Evolutionary conservation across 2,797 vertebrate species (phyloP).

Genomic region (Sandelia bainsii): DNA sequence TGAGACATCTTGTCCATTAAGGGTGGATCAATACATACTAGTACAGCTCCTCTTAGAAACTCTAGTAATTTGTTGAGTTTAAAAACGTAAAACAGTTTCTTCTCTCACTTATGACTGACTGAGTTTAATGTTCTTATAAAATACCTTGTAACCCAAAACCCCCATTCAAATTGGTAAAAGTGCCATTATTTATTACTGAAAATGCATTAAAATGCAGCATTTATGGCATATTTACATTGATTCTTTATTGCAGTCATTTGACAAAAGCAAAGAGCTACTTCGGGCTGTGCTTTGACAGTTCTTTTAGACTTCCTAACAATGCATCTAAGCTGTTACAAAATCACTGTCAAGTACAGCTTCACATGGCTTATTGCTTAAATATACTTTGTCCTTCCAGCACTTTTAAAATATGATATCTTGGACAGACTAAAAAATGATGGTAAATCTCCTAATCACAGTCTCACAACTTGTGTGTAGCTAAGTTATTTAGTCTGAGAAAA

Average conservation of each 20-base stretch:
- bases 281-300: constrained; percentile 45
- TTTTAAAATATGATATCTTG: constrained; percentile 66
- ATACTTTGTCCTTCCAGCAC: constrained; percentile 67
- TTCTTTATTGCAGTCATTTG: constrained; percentile 55
- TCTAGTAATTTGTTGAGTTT: constrained; percentile 32
- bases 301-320: constrained; percentile 55
- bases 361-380: constrained; percentile 69
- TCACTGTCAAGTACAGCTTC: constrained; percentile 65
- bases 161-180: constrained; percentile 6
- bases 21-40: constrained; percentile 28
- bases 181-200: constrained; percentile 37
- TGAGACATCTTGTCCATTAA: constrained; percentile 33
- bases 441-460: constrained; percentile 69
- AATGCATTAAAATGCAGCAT: constrained; percentile 47
- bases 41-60: constrained; percentile 15
- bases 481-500: constrained; percentile 68
- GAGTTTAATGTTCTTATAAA: constrained; percentile 41
- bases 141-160: constrained; percentile 33
- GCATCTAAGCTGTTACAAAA: constrained; percentile 63
- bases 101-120: constrained; percentile 21
- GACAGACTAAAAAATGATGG: constrained; percentile 55
- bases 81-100: constrained; percentile 32
- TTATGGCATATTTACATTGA: constrained; percentile 47
- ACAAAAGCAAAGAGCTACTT: constrained; percentile 53
- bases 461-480: constrained; percentile 61